These are phyloP conservation scores for Phocoena sinus DNA, from an alignment of 2,113 vertebrate genomes.

Conservation along the genomic window DNA sequence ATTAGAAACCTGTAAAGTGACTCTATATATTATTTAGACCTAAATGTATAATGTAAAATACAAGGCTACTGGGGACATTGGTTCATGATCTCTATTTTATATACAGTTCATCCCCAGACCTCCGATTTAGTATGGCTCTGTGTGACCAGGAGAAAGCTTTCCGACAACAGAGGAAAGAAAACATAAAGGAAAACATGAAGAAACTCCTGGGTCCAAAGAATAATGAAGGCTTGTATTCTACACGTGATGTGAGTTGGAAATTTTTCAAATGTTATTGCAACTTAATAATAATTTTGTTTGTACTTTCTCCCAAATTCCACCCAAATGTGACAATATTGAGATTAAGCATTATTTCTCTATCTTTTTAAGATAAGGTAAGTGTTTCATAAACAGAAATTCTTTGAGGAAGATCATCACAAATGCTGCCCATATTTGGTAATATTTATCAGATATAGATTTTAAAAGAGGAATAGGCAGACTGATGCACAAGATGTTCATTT, in stretches of 20 bases:
- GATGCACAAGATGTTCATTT: background rate
- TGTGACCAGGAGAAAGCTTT: slow-evolving; percentile 94
- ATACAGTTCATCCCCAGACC: slow-evolving; percentile 88
- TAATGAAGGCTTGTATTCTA: slow-evolving; percentile 81
- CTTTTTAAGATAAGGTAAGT: background rate
- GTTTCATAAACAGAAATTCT: background rate
- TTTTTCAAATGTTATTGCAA: background rate
- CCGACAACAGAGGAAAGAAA: slow-evolving; percentile 86
- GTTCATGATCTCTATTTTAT: slow-evolving; percentile 39
- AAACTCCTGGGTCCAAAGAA: slow-evolving; percentile 88
- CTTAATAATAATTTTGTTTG: background rate
- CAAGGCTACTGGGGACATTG: background rate
- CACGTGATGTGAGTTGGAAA: slow-evolving; percentile 86
- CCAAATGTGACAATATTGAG: background rate
- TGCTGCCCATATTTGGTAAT: background rate
- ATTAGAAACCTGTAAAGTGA: background rate
- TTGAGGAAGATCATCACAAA: background rate
- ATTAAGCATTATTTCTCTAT: background rate
- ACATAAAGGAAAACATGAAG: slow-evolving; percentile 90
- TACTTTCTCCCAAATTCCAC: background rate
- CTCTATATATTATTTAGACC: background rate
- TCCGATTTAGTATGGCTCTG: slow-evolving; percentile 94
- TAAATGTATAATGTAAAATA: background rate
- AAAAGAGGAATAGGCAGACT: background rate
- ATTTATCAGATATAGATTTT: background rate